Evolutionary conservation across 2,113 vertebrate genomes (phyloP).

Genomic region (Catharus minimus): DNA sequence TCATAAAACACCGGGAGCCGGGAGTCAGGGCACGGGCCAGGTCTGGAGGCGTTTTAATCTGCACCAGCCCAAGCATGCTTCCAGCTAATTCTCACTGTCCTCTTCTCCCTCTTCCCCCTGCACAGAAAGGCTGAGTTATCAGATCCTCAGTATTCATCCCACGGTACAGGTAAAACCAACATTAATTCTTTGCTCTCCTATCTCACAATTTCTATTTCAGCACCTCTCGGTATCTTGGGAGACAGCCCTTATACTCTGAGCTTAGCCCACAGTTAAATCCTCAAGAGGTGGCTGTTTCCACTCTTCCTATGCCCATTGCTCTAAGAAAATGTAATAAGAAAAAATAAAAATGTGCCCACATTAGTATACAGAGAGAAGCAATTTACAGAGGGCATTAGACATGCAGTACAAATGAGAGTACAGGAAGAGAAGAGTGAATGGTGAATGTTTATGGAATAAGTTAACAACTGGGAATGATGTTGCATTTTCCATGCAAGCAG

Average conservation of each 20-base stretch:
- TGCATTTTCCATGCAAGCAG: constrained; percentile 68
- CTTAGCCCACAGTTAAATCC: background rate
- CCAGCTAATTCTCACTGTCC: background rate
- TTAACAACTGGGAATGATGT: constrained; percentile 68
- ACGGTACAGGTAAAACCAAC: background rate
- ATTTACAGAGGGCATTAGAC: constrained; percentile 60
- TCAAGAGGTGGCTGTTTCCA: background rate
- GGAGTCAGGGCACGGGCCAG: background rate
- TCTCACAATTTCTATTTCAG: constrained; percentile 4
- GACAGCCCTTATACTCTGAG: background rate
- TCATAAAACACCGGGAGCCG: background rate
- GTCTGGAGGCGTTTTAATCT: background rate
- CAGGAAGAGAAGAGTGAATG: constrained; percentile 24
- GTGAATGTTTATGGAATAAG: constrained; percentile 59
- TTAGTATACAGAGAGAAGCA: constrained; percentile 48
- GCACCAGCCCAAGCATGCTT: background rate
- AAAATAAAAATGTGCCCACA: background rate
- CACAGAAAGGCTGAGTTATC: background rate
- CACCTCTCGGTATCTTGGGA: background rate
- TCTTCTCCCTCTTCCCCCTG: background rate
- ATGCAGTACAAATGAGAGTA: constrained; percentile 61
- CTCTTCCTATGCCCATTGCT: background rate
- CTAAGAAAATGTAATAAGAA: background rate
- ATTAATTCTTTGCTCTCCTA: background rate
- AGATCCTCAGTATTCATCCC: background rate